Conservation (phyloP, 2,888 invertebrate genomes). For the Cheilosia impressa region DNA sequence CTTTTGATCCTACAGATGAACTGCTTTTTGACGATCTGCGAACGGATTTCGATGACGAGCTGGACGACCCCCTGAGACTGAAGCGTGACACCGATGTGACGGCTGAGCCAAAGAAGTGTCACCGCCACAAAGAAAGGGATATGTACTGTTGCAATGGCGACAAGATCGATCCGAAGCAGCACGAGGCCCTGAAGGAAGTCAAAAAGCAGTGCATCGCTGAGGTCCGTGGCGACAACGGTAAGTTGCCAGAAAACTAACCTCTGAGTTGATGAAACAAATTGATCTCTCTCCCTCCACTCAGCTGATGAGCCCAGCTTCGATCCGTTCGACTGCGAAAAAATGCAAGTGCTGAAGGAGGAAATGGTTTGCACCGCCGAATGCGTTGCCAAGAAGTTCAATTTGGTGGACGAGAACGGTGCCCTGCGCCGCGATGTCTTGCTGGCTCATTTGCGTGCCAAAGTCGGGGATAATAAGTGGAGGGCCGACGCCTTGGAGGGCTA, state of each 20-base stretch:
- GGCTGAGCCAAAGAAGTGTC: slow-evolving; percentile 53
- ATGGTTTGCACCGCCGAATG: slow-evolving; percentile 77
- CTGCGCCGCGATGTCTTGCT: slow-evolving; percentile 76
- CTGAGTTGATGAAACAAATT: neutral
- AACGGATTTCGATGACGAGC: slow-evolving; percentile 58
- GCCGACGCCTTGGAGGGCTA: slow-evolving; percentile 71
- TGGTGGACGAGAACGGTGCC: slow-evolving; percentile 76
- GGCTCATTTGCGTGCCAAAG: slow-evolving; percentile 64
- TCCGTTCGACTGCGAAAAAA: slow-evolving; percentile 77
- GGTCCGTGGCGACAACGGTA: slow-evolving; percentile 73
- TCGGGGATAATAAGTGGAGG: slow-evolving; percentile 75
- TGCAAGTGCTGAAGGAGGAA: slow-evolving; percentile 76
- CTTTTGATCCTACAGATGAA: slow-evolving; percentile 76
- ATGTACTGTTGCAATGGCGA: slow-evolving; percentile 76
- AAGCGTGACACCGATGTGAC: slow-evolving; percentile 70
- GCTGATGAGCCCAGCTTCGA: slow-evolving; percentile 74
- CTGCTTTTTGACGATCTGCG: slow-evolving; percentile 76
- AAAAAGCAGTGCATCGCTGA: slow-evolving; percentile 76
- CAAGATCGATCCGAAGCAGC: slow-evolving; percentile 71
- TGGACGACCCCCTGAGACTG: slow-evolving; percentile 56
- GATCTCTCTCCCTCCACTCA: slow-evolving; percentile 1
- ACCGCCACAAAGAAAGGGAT: slow-evolving; percentile 60
- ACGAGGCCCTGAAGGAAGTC: slow-evolving; percentile 60
- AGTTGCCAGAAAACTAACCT: slow-evolving; percentile 10
- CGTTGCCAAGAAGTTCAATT: slow-evolving; percentile 74